Percentiles rank a stretch among this genome's conserved stretches.
Evolutionary conservation across 2,797 vertebrate genomes (phyloP).

Genomic region (Thalassophryne amazonica): DNA sequence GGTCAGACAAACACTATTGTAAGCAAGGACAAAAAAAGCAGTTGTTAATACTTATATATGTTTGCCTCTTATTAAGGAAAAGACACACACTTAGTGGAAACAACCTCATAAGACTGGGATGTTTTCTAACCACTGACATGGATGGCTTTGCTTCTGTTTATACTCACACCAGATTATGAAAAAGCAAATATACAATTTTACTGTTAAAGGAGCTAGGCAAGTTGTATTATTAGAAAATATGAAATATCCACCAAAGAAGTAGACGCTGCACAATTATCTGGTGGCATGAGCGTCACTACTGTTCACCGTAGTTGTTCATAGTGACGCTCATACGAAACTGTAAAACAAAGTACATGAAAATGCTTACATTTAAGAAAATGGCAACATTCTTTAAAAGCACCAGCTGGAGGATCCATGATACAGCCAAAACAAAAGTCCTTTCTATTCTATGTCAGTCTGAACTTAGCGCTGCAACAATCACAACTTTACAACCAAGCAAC

Average conservation of each 20-base stretch:
- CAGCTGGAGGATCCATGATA: conserved; percentile 74
- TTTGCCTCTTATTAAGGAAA: conserved; percentile 81
- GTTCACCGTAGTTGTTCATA: conserved; percentile 62
- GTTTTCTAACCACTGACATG: conserved; percentile 69
- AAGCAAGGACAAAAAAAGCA: conserved; percentile 71
- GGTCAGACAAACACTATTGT: conserved; percentile 61
- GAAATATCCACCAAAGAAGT: conserved; percentile 81
- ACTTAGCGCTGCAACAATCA: not conserved
- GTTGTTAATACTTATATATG: conserved; percentile 82
- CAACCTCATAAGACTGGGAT: conserved; percentile 72
- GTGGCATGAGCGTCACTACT: conserved; percentile 72
- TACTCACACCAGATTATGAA: conserved; percentile 72
- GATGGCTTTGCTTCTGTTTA: conserved; percentile 76
- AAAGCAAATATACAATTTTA: conserved; percentile 78
- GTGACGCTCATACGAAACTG: conserved; percentile 75
- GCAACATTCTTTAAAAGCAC: conserved; percentile 76
- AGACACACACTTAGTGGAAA: conserved; percentile 75
- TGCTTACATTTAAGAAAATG: conserved; percentile 50
- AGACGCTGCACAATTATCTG: conserved; percentile 82
- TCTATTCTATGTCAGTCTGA: not conserved
- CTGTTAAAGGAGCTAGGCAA: conserved; percentile 83
- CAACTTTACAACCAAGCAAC: conserved; percentile 1
- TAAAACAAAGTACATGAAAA: conserved; percentile 53
- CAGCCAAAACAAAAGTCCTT: conserved; percentile 82
- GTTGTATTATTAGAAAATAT: conserved; percentile 88